Base-by-base conservation (phyloP, 2,113 vertebrate species). In the Brachyistius frenatus region DNA sequence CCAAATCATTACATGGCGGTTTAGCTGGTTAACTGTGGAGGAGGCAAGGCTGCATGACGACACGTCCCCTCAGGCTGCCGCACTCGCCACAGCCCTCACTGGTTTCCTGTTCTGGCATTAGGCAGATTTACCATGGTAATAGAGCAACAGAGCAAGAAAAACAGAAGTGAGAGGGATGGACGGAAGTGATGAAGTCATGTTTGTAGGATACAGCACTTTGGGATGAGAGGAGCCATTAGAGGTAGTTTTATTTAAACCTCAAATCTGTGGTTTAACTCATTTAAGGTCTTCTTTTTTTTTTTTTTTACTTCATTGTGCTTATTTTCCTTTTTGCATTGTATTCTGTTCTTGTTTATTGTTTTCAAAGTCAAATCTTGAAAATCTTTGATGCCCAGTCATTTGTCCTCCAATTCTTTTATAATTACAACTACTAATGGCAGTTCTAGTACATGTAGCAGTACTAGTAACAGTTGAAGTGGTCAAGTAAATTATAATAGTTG, bases 31-130 rank as follows among this genome's bases (percentile, higher is more conserved):
- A 72, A 81, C 70, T 78, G 46, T 31, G 15, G 67, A 69, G 64
- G 37, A 83, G 73, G 44, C n/a, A 2, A 37, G 72, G 36, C 61
- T 46, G 8, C 80, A 74, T 71, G 55, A 89, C 37, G 71, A 41
- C 84, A 89, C 54, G 39, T 80, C 55, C 83, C 62, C 37, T 52
- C 57, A 7, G 69, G 37, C 72, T 39, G 58, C 76, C 82, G 54
- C 58, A 73, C 68, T 13, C 1, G 72, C 89, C 88, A 57, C 85
- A 87, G 44, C 78, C 82, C 69, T 86, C 73, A 58, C 57, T 81
- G 85, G 90, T 80, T 91, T 91, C 86, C 88, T 90, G 85, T 73
- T 62, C 76, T 89, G 89, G 83, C 85, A 64, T 64, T 23, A 41
- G 75, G 10, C 47, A 15, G 49, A 15, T 57, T 90, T 56, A 46